Evolutionary conservation across 2,888 invertebrate species (phyloP), one percentile per base, ranked within the genome.

Genomic region (Conchocele bisecta): DNA sequence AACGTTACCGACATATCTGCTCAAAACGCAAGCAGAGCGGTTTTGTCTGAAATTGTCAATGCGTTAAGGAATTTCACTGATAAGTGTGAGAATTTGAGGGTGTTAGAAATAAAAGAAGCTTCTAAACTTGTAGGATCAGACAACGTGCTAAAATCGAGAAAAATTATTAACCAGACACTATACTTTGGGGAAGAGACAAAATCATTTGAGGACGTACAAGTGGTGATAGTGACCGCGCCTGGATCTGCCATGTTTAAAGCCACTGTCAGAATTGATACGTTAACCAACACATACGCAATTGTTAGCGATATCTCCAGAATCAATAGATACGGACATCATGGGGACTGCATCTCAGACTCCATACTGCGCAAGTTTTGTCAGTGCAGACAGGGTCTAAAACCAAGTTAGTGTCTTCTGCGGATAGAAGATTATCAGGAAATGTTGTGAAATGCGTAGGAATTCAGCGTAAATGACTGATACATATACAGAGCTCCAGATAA

Each of bases 231-330:
- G 29, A 94, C 95, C 0, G 79, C 87, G 44, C 96, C 96, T 0
- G 94, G 96, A 4, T 92, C 92, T 56, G 96, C 94, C 0, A 90
- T 95, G 50, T 97, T 97, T 89, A 97, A 97, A 90, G 95, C 94
- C 1, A 96, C 96, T 0, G 92, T 96, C 6, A 91, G 94, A 20
- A 26, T 90, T 92, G 83, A 71, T 31, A 61, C 79, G 31, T 24
- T 86, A 22, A 64, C 65, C 79, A 41, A 93, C 93, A 66, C 65
- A 29, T 76, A 75, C 13, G 88, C 90, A 53, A 90, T 95, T 0
- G 92, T 94, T 0, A 96, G 96, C 24, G 94, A 95, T 17, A 88
- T 92, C 13, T 91, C 91, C 54, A 81, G 92, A 44, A 87, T 91
- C 15, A 92, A 91, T 69, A 72, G 84, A 22, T 92, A 92, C 67